Evolutionary conservation across 2,888 invertebrate genomes (phyloP).

Genomic region (Syritta pipiens): DNA sequence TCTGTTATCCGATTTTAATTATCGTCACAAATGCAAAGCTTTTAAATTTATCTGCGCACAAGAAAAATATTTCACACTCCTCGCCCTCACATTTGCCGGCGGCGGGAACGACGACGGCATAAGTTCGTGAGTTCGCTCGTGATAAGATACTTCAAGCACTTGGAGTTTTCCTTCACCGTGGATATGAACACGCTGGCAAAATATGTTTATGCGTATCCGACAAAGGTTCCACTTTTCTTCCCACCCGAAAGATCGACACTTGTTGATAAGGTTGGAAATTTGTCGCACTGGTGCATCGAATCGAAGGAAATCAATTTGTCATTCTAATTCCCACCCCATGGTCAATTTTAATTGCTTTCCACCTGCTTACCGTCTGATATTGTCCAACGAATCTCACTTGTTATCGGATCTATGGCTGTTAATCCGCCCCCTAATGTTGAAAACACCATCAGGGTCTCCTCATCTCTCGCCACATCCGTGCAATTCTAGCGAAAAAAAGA

Average conservation of each 20-base stretch:
- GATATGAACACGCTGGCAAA: too few species aligned
- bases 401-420: constrained; percentile 91
- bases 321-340: too few species aligned
- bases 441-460: constrained; percentile 89
- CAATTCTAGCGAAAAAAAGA: constrained; percentile 78
- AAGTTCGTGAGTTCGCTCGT: not conserved
- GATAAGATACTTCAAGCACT: too few species aligned
- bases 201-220: too few species aligned
- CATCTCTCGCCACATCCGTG: constrained; percentile 85
- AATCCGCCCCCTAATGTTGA: constrained; percentile 96
- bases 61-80: not conserved
- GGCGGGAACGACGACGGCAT: not conserved
- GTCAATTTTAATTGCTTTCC: not conserved
- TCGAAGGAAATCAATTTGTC: too few species aligned
- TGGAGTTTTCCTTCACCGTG: too few species aligned
- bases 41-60: not conserved
- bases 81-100: not conserved
- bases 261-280: too few species aligned
- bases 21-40: not conserved
- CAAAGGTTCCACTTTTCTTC: too few species aligned
- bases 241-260: too few species aligned
- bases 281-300: too few species aligned
- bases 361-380: constrained; percentile 90
- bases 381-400: constrained; percentile 93
- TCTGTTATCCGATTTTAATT: not conserved